phyloP scores from a whole-genome alignment of 2,113 vertebrate species.

The Elgaria multicarinata region DNA sequence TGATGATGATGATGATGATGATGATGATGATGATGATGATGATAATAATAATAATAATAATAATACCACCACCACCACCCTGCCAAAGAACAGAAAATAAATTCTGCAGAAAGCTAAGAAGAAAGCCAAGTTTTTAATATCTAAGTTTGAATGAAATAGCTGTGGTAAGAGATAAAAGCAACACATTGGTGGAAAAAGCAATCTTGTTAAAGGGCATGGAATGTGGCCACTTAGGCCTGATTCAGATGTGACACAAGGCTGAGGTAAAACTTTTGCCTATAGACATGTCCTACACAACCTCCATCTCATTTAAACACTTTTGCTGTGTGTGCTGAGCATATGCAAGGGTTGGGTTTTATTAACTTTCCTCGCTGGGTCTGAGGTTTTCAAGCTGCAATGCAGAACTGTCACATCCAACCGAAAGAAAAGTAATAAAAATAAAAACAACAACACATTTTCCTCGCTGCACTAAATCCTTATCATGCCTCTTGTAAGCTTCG shows the following conservation, averaged over 20 bases:
- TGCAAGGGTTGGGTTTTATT: background rate
- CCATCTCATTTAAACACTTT: background rate
- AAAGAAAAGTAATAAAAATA: background rate
- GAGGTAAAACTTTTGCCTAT: background rate
- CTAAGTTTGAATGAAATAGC: background rate
- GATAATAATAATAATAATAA: no score
- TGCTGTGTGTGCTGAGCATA: background rate
- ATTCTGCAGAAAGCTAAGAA: slow-evolving; percentile 9
- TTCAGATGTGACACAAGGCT: background rate
- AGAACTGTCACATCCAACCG: background rate
- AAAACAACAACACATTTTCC: background rate
- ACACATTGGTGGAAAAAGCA: background rate
- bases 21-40: no score
- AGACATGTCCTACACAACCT: background rate
- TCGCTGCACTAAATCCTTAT: background rate
- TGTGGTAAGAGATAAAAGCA: background rate
- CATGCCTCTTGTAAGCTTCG: background rate
- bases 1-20: no score
- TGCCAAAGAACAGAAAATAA: slow-evolving; percentile 15
- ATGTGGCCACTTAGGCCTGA: background rate
- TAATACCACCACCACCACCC: no score
- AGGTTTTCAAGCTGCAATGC: background rate
- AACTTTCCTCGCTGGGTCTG: background rate
- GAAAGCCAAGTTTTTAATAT: background rate
- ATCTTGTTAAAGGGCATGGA: background rate